phyloP scores from a whole-genome alignment of 1,140 invertebrate genomes.

The Delia radicum region DNA sequence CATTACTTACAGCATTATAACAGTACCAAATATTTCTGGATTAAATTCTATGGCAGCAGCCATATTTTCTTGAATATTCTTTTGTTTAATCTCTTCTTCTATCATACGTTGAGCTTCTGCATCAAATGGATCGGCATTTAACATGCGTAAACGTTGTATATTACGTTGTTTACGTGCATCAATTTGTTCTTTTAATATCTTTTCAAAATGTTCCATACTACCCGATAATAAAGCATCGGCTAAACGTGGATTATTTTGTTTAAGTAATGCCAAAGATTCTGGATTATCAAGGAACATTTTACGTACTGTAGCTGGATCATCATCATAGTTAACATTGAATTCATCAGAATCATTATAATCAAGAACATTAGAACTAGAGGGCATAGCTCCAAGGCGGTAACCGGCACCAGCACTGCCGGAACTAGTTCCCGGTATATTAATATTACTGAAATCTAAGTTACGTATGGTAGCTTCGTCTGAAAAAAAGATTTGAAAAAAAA shows the following conservation, averaged over 20 bases:
- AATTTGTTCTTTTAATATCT: conserved; percentile 80
- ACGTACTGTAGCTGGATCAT: conserved; percentile 85
- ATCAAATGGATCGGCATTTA: conserved; percentile 94
- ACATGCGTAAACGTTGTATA: conserved; percentile 79
- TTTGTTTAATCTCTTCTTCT: conserved; percentile 91
- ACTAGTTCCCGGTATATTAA: conserved; percentile 70
- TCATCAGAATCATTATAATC: conserved; percentile 49
- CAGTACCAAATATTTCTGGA: conserved; percentile 96
- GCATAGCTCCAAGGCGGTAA: conserved; percentile 16
- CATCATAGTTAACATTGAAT: conserved; percentile 60
- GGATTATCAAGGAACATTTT: conserved; percentile 92
- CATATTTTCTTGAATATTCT: conserved; percentile 98
- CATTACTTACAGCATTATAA: conserved; percentile 81
- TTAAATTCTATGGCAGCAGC: conserved; percentile 97
- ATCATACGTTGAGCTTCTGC: conserved; percentile 91
- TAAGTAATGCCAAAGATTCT: conserved; percentile 84
- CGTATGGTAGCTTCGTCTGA: conserved; percentile 35
- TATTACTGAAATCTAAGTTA: conserved; percentile 79
- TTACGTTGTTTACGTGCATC: conserved; percentile 75
- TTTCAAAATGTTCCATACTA: conserved; percentile 79
- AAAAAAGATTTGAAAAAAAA: conserved; percentile 4
- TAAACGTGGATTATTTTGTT: conserved; percentile 90
- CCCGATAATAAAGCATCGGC: conserved; percentile 87
- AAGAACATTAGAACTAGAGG: conserved; percentile 4
- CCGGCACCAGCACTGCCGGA: conserved; percentile 27